A percentile compares a stretch with the other conserved stretches of the same genome.
These are phyloP conservation scores for Operophtera brumata DNA, from an alignment of 2,888 invertebrate genomes.

Conservation along the genomic window DNA sequence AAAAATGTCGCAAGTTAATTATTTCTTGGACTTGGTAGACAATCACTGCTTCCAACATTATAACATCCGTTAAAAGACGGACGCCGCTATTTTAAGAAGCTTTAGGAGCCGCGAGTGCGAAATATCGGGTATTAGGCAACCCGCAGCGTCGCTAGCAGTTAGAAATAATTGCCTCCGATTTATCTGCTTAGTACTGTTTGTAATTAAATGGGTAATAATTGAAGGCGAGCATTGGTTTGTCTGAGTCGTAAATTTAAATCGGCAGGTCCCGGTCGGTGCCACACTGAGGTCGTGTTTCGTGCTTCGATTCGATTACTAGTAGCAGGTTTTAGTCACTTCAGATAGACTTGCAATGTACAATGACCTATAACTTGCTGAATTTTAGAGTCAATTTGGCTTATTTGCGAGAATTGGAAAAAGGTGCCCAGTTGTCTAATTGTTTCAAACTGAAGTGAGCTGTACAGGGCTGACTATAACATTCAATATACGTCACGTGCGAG, in stretches of 20 bases:
- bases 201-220: conserved; percentile 77
- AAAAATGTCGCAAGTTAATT: too few species aligned
- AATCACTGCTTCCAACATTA: too few species aligned
- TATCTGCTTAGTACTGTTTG: conserved; percentile 61
- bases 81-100: not conserved
- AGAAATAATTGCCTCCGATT: conserved; percentile 73
- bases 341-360: not conserved
- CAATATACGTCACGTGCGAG: too few species aligned
- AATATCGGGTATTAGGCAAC: conserved; percentile 68
- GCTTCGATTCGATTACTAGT: conserved; percentile 58
- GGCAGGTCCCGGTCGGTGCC: conserved; percentile 43
- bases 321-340: not conserved
- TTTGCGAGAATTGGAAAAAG: not conserved
- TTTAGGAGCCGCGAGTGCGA: conserved; percentile 53
- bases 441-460: too few species aligned
- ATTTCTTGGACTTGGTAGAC: too few species aligned
- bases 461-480: too few species aligned
- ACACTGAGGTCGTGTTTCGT: conserved; percentile 68
- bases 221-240: conserved; percentile 59
- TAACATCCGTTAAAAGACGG: not conserved
- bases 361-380: not conserved
- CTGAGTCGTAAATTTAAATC: conserved; percentile 59
- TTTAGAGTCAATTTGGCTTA: not conserved
- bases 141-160: conserved; percentile 65
- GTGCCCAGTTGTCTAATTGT: not conserved